Base-by-base conservation (phyloP, 1,140 invertebrate species). In the Dolichoris vasculosae region DNA sequence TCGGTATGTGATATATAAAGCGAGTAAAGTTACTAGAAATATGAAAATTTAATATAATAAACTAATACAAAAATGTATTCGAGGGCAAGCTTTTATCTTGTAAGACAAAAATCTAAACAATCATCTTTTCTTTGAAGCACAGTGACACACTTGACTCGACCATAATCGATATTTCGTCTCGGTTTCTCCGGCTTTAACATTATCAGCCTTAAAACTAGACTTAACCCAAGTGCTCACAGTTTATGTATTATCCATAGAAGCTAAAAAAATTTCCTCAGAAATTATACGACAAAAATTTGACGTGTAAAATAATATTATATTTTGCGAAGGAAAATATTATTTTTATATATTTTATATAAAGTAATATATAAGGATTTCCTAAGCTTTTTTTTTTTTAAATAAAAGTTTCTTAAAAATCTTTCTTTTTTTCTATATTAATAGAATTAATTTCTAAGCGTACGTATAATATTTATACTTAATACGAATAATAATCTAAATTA, bases 91-190 rank as follows among this genome's bases (percentile, higher is more conserved):
- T 77, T 55, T 38, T 78, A 55, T 59, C 76, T 63, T 78, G 20
- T n/a, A 59, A 78, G 59, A 71, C 30, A 82, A 82, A 71, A 82
- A 82, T 69, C 32, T 35, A 67, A 64, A 40, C 15, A 67, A 64
- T 48, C 23, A 51, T 59, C 63, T 71, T 71, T 87, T 87, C 82
- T 87, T 86, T 84, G 86, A 87, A 86, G 83, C 84, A 87, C 73
- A 81, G 83, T 87, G 86, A 87, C 87, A 87, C 76, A 87, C 84
- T 87, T 88, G 85, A 78, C 84, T 86, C 75, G 78, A 67, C 83
- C 77, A 86, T 82, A 88, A 88, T 88, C 87, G 80, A 88, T 88
- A 88, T 83, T 73, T 83, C 73, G 43, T 75, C 77, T 51, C 83
- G 82, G 55, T 46, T 75, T 20, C 51, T 82, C 35, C 26, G 9